phyloP scores from a whole-genome alignment of 2,888 invertebrate genomes.

The Caenorhabditis zanzibari region DNA sequence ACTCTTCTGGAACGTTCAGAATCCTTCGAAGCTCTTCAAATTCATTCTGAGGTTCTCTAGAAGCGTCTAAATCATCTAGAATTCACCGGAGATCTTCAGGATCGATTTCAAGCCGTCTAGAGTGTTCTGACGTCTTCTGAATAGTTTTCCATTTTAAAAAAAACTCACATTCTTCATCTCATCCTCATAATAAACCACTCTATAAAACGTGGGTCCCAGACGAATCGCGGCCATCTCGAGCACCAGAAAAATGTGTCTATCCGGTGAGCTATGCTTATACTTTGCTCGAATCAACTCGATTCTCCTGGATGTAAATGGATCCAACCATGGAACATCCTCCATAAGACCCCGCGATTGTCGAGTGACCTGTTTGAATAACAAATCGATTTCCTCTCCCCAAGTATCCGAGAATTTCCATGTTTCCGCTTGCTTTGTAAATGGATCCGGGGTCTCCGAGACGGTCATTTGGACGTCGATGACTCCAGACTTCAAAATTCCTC shows the following conservation, averaged over 20 bases:
- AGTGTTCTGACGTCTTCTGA: no score
- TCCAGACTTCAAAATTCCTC: slow-evolving; percentile 90
- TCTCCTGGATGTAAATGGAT: slow-evolving; percentile 94
- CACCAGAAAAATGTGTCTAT: slow-evolving; percentile 72
- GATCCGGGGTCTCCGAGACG: slow-evolving; percentile 49
- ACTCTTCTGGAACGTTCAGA: no score
- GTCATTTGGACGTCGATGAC: slow-evolving; percentile 90
- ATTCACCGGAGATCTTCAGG: no score
- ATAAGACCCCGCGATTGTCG: slow-evolving; percentile 88
- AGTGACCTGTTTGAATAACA: slow-evolving; percentile 60
- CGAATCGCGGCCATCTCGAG: slow-evolving; percentile 68
- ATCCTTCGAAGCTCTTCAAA: no score
- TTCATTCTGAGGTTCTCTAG: no score
- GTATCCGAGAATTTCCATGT: slow-evolving; percentile 66
- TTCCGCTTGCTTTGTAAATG: slow-evolving; percentile 46
- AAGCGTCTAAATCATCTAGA: no score
- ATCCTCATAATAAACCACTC: slow-evolving; percentile 75
- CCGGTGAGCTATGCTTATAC: slow-evolving; percentile 59
- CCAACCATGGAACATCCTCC: slow-evolving; percentile 96
- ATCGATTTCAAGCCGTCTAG: no score
- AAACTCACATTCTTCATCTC: slow-evolving; percentile 64
- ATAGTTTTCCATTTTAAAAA: no score
- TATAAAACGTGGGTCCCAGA: slow-evolving; percentile 63
- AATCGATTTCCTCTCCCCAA: slow-evolving; percentile 59
- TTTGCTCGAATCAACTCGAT: slow-evolving; percentile 89